Conservation (phyloP, 2,797 vertebrate species). For the Rhabdophis nuchalis region DNA sequence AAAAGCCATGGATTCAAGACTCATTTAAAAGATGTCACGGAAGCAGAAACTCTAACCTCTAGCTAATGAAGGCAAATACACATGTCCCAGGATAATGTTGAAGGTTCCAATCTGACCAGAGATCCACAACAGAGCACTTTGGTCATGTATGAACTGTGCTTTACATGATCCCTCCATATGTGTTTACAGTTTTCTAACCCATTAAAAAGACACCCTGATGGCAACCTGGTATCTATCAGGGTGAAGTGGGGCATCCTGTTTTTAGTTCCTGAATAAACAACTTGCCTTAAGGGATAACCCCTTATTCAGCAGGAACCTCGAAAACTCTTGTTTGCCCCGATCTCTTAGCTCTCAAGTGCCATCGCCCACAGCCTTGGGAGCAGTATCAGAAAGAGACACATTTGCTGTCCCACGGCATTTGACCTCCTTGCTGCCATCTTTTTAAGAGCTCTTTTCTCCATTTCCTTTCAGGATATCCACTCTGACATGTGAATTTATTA, state of each 20-base stretch:
- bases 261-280: not conserved
- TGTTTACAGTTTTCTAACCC: not conserved
- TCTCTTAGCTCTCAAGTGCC: not conserved
- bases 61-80: not conserved
- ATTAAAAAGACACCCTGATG: not conserved
- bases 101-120: not conserved
- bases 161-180: not conserved
- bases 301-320: not conserved
- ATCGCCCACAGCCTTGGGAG: not conserved
- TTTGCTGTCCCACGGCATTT: not conserved
- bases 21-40: not conserved
- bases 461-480: not conserved
- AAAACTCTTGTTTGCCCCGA: not conserved
- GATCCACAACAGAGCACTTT: not conserved
- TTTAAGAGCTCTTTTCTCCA: not conserved
- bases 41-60: not conserved
- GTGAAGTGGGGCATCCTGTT: not conserved
- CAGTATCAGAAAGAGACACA: not conserved
- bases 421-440: not conserved
- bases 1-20: not conserved
- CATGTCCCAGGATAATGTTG: not conserved
- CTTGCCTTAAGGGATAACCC: not conserved
- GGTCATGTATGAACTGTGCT: not conserved
- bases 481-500: conserved; percentile 1
- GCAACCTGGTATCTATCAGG: not conserved